Percentiles rank a stretch among this genome's conserved stretches.
phyloP scores from a whole-genome alignment of 2,888 invertebrate genomes.

The Poecilus cupreus region DNA sequence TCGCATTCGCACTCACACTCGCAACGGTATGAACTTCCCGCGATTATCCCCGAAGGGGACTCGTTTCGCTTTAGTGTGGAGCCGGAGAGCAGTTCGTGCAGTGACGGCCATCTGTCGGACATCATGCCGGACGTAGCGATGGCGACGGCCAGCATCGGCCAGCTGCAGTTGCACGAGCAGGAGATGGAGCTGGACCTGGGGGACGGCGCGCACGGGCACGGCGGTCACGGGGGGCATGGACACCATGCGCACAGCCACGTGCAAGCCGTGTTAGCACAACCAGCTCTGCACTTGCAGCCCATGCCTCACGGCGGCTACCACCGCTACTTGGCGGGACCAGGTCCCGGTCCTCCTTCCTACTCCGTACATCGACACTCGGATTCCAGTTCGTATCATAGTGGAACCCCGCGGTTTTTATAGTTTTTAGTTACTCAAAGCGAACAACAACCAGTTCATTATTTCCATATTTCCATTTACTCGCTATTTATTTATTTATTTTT shows the following conservation, averaged over 20 bases:
- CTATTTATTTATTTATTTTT: conserved; percentile 53
- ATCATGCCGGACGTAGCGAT: conserved; percentile 95
- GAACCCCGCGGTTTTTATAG: conserved; percentile 67
- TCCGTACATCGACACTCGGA: conserved; percentile 65
- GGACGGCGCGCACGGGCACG: conserved; percentile 83
- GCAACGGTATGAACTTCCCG: conserved; percentile 78
- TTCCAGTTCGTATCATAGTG: conserved; percentile 65
- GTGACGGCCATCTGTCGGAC: conserved; percentile 84
- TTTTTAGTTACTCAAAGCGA: conserved; percentile 59
- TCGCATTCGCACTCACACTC: conserved; percentile 62
- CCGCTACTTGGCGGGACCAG: conserved; percentile 52
- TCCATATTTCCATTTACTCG: conserved; percentile 35
- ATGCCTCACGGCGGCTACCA: conserved; percentile 45
- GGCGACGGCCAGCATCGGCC: conserved; percentile 86
- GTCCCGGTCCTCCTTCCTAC: conserved; percentile 53
- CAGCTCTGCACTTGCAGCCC: neutral
- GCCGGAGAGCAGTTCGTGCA: conserved; percentile 77
- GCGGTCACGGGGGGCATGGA: conserved; percentile 62
- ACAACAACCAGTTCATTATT: conserved; percentile 36
- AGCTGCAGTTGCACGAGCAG: conserved; percentile 78
- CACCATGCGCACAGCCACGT: conserved; percentile 15
- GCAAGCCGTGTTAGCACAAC: neutral
- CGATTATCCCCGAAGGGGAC: conserved; percentile 80
- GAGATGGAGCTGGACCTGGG: conserved; percentile 89
- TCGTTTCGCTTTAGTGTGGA: conserved; percentile 69